Evolutionary conservation across 2,888 invertebrate genomes (phyloP).

Genomic region (Colostygia pectinataria): DNA sequence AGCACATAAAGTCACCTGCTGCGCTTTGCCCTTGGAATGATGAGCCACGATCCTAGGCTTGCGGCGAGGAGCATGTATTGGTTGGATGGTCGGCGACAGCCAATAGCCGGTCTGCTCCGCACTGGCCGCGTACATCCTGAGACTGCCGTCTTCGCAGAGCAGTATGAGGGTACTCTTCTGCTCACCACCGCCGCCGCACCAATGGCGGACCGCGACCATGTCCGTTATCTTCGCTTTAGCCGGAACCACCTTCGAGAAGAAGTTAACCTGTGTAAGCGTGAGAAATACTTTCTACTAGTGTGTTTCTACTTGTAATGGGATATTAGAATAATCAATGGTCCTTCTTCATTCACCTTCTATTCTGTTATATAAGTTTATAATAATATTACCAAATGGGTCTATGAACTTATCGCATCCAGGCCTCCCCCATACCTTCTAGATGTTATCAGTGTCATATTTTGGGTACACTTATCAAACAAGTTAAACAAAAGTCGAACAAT

Average conservation of each 20-base stretch:
- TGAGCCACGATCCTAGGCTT: slow-evolving; percentile 55
- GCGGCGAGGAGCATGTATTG: slow-evolving; percentile 68
- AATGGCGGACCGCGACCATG: slow-evolving; percentile 97
- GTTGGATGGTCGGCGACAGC: slow-evolving; percentile 84
- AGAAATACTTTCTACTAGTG: neutral
- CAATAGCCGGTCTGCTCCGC: slow-evolving; percentile 89
- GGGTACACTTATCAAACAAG: too few relatives aligned
- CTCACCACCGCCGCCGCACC: slow-evolving; percentile 89
- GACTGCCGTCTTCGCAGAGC: slow-evolving; percentile 97
- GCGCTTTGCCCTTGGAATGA: slow-evolving; percentile 63
- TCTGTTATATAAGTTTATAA: too few relatives aligned
- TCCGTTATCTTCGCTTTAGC: slow-evolving; percentile 98
- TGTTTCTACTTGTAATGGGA: too few relatives aligned
- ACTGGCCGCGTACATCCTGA: slow-evolving; percentile 96
- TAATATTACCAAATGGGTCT: too few relatives aligned
- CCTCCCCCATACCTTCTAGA: too few relatives aligned
- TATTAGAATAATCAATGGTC: too few relatives aligned
- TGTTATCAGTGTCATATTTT: too few relatives aligned
- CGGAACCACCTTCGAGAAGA: slow-evolving; percentile 82
- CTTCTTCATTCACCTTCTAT: too few relatives aligned
- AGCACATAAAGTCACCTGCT: too few relatives aligned
- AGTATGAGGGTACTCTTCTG: slow-evolving; percentile 95
- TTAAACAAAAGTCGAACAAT: too few relatives aligned
- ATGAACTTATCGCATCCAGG: too few relatives aligned
- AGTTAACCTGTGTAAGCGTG: slow-evolving; percentile 12